These are phyloP conservation scores for Mastigias papua DNA, from an alignment of 30 jellyfish, hydroid and myxozoan genomes.

Conservation along the genomic window DNA sequence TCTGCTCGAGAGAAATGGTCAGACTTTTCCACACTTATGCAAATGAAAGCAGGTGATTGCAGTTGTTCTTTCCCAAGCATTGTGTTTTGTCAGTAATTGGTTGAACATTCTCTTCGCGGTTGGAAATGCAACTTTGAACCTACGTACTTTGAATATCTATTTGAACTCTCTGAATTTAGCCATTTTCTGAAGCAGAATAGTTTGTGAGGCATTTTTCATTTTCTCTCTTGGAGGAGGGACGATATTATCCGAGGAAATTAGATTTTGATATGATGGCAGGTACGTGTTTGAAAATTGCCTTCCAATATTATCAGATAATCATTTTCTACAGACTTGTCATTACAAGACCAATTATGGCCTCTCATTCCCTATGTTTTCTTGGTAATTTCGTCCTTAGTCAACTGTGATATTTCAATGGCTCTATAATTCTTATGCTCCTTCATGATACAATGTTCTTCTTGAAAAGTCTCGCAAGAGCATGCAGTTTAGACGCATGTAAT, in stretches of 20 bases:
- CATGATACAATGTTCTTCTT: too few species aligned
- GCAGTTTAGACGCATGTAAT: too few species aligned
- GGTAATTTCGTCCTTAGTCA: too few species aligned
- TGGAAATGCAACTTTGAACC: not conserved
- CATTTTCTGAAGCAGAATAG: too few species aligned
- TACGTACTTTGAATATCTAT: not conserved
- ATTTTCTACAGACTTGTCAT: not conserved
- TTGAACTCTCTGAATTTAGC: not conserved
- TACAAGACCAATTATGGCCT: not conserved
- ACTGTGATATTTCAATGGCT: too few species aligned
- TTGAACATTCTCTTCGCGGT: not conserved
- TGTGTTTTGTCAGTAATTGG: not conserved
- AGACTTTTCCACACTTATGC: not conserved
- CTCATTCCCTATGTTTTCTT: not conserved
- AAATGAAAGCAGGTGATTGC: slow-evolving; percentile 21
- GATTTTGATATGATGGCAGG: not conserved
- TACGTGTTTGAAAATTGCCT: not conserved
- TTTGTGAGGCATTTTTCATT: too few species aligned
- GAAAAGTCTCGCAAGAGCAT: too few species aligned
- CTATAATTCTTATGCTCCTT: too few species aligned
- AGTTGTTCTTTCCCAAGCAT: not conserved
- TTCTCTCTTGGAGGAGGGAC: not conserved
- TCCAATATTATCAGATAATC: not conserved
- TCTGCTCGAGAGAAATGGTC: not conserved
- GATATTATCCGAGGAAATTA: not conserved